Base-by-base conservation (phyloP, 1,140 invertebrate genomes). In the Paraescarpia echinospica region DNA sequence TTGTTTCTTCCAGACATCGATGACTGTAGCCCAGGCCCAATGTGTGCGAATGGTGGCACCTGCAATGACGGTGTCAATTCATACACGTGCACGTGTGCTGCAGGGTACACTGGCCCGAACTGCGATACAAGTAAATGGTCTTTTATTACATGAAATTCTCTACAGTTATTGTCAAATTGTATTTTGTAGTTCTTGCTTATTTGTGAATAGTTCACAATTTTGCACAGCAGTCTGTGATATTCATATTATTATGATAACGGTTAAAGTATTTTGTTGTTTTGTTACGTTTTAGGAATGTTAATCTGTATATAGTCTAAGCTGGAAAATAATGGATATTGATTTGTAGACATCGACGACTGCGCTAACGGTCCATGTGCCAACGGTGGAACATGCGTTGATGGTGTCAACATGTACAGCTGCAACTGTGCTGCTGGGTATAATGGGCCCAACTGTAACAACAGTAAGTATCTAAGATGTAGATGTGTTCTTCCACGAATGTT, bases 371-470 rank as follows among this genome's bases (percentile, higher is more conserved):
- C 90, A 59, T 93, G 92, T 51, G 33, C 34, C 33, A 51, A 91
- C 33, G 92, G 92, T 8, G 92, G 89, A 33, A 93, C 92, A 6
- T 93, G 92, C 31, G 18, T 91, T 33, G 92, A 93, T 51, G 89
- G 90, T 51, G 91, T 93, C 33, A 91, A 93, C 27, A 33, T 14
- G 6, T 93, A n/a, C 88, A 27, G 18, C 4, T 93, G 92, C 89
- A n/a, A n/a, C 31, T 93, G 92, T 89, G 35, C 91, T 33, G 33
- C 91, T 89, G 91, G 91, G 35, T 92, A 92, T 35, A 51, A 1
- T 34, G 94, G 94, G 1, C 77, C 59, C 4, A 93, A 93, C 77
- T 94, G 94, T 33, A 59, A 59, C n/a, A 59, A 14, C 34, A 48
- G 91, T 91, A 91, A 77, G 59, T 77, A 77, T 41, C 41, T 41